Percentiles rank a stretch among this genome's conserved stretches.
Evolutionary conservation across 2,888 invertebrate genomes (phyloP).

Genomic region (Lamellibrachia satsuma): DNA sequence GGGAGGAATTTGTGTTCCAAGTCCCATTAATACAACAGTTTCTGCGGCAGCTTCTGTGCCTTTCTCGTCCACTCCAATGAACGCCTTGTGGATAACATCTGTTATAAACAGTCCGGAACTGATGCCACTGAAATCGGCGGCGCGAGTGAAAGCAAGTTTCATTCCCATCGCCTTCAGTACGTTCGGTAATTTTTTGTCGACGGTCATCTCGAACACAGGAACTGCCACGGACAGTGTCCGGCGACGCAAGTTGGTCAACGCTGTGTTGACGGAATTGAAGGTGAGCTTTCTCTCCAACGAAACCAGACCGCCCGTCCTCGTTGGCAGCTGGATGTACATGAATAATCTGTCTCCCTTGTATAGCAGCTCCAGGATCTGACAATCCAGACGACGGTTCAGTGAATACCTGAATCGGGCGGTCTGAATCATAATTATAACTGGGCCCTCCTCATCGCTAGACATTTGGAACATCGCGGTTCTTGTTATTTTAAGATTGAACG

Average conservation of each 20-base stretch:
- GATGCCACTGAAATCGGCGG: slow-evolving; percentile 58
- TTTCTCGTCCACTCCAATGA: slow-evolving; percentile 61
- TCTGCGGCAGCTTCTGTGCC: slow-evolving; percentile 62
- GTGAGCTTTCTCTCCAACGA: slow-evolving; percentile 29
- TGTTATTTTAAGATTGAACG: slow-evolving; percentile 67
- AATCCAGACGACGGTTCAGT: slow-evolving; percentile 71
- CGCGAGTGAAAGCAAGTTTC: slow-evolving; percentile 44
- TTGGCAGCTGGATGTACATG: slow-evolving; percentile 58
- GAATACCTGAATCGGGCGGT: slow-evolving; percentile 73
- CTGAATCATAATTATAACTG: slow-evolving; percentile 74
- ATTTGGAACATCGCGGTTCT: background rate
- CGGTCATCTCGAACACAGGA: slow-evolving; percentile 54
- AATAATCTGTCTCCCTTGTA: slow-evolving; percentile 68
- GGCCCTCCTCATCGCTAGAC: background rate
- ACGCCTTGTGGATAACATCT: slow-evolving; percentile 57
- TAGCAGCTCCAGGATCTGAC: slow-evolving; percentile 79
- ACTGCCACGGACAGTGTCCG: slow-evolving; percentile 39
- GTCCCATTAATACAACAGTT: slow-evolving; percentile 36
- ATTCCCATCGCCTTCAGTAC: slow-evolving; percentile 51
- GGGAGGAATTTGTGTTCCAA: background rate
- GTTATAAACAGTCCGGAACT: slow-evolving; percentile 48
- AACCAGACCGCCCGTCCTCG: slow-evolving; percentile 46
- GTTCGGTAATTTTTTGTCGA: slow-evolving; percentile 43
- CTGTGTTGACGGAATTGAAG: background rate
- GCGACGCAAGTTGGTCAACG: background rate